Conservation (phyloP, 2,888 invertebrate genomes). For the Caenorhabditis zanzibari region DNA sequence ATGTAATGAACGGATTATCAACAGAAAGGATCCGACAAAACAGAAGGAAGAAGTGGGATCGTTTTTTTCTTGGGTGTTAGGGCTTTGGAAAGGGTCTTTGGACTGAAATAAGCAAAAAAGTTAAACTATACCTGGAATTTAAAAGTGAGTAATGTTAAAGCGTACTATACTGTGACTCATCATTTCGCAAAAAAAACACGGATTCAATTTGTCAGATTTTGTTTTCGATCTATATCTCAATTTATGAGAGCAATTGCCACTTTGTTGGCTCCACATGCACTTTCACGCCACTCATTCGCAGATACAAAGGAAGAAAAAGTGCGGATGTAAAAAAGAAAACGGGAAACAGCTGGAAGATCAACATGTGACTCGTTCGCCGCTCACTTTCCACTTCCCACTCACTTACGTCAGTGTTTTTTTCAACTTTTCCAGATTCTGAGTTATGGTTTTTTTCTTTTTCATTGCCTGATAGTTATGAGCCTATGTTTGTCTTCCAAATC, state of each 20-base stretch:
- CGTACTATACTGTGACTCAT: neutral
- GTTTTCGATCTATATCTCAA: constrained; percentile 28
- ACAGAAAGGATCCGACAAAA: neutral
- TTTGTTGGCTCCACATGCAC: constrained; percentile 32
- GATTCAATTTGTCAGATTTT: neutral
- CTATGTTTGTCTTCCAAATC: neutral
- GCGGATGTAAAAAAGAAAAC: constrained; percentile 38
- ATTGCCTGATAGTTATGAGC: neutral
- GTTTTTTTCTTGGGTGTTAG: too few species aligned
- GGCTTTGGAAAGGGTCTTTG: too few species aligned
- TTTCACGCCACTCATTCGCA: constrained; percentile 36
- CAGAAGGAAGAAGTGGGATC: too few species aligned
- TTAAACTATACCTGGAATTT: too few species aligned
- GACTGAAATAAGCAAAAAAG: too few species aligned
- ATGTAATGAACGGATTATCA: neutral
- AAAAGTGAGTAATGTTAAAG: too few species aligned
- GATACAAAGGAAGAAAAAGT: constrained; percentile 38
- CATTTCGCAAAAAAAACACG: constrained; percentile 6
- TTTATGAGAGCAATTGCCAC: constrained; percentile 18
- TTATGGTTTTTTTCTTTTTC: neutral
- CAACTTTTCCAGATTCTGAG: constrained; percentile 26
- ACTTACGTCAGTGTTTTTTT: constrained; percentile 34
- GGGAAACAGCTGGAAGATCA: constrained; percentile 52
- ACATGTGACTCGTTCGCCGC: constrained; percentile 55
- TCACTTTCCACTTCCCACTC: constrained; percentile 38